These are phyloP conservation scores for Paedocypris micromegethes DNA, from an alignment of 2,797 vertebrate species.

Conservation along the genomic window DNA sequence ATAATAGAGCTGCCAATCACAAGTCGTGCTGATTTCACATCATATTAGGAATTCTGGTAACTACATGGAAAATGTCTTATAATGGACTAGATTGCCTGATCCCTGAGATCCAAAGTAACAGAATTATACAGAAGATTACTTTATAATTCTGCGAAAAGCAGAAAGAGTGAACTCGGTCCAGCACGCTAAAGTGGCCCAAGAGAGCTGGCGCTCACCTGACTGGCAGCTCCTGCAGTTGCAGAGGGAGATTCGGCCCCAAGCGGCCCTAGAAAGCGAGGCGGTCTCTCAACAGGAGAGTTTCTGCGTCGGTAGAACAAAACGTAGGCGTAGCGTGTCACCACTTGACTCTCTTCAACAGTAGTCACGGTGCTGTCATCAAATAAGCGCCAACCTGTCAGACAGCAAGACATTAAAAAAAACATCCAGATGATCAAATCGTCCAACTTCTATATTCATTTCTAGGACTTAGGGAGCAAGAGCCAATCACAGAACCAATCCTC, in stretches of 20 bases:
- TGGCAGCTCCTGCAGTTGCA: slow-evolving; percentile 77
- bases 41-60: too few species aligned
- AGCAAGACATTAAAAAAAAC: not conserved
- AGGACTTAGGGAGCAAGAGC: too few species aligned
- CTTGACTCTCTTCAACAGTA: slow-evolving; percentile 94
- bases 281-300: slow-evolving; percentile 95
- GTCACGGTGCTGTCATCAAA: slow-evolving; percentile 98
- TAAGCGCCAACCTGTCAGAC: slow-evolving; percentile 85
- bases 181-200: slow-evolving; percentile 11
- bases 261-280: slow-evolving; percentile 72
- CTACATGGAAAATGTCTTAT: too few species aligned
- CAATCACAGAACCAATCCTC: too few species aligned
- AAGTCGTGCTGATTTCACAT: too few species aligned
- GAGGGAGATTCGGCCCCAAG: slow-evolving; percentile 70
- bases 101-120: too few species aligned
- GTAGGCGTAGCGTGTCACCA: slow-evolving; percentile 94
- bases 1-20: too few species aligned
- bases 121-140: too few species aligned
- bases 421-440: too few species aligned
- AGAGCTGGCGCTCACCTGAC: slow-evolving; percentile 80
- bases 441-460: too few species aligned
- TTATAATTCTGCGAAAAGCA: too few species aligned
- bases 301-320: slow-evolving; percentile 95
- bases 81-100: too few species aligned
- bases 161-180: slow-evolving; percentile 3